Evolutionary conservation across 2,113 vertebrate genomes (phyloP), one percentile per base, ranked within the genome.

Genomic region (Sinocyclocheilus grahami): DNA sequence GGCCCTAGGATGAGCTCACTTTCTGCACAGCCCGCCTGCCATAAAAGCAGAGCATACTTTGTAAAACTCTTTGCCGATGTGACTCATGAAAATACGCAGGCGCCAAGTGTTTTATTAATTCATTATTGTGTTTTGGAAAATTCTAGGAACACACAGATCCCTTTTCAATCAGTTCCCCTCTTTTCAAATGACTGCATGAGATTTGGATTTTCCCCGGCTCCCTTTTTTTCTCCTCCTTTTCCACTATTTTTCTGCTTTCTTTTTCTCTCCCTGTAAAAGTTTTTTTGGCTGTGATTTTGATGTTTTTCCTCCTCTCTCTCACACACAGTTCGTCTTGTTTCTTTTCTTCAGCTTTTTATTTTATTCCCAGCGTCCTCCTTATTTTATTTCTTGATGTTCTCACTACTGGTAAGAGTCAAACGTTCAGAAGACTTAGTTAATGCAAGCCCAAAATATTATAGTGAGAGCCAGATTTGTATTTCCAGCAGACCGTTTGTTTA

Each of bases 31-130:
- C 65, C 72, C 24, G 69, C 39, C 81, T 85, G 65, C 86, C 91
- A 93, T 94, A 93, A 94, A 90, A 94, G 93, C 92, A 93, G 91
- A 93, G 92, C 93, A 93, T 92, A 90, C 92, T 91, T 91, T 91
- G 90, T 93, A 92, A 94, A 94, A 93, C 91, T 89, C 90, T 83
- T 89, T 89, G 91, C 92, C 93, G 93, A 93, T 93, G 93, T 93
- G 94, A 93, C 93, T 95, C 93, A 95, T 95, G 94, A 95, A 95
- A 94, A 93, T 91, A 90, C 88, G 69, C 91, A 93, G 94, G 94
- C 91, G 94, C 94, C 94, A 93, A 93, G 91, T 93, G 86, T 89
- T 94, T 94, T 93, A 94, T 94, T 93, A 95, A 95, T 94, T 94
- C 90, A 92, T 94, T 92, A 93, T 92, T 93, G 92, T 92, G 92